phyloP scores from a whole-genome alignment of 2,113 vertebrate species.

The Gymnocephalus cernua region DNA sequence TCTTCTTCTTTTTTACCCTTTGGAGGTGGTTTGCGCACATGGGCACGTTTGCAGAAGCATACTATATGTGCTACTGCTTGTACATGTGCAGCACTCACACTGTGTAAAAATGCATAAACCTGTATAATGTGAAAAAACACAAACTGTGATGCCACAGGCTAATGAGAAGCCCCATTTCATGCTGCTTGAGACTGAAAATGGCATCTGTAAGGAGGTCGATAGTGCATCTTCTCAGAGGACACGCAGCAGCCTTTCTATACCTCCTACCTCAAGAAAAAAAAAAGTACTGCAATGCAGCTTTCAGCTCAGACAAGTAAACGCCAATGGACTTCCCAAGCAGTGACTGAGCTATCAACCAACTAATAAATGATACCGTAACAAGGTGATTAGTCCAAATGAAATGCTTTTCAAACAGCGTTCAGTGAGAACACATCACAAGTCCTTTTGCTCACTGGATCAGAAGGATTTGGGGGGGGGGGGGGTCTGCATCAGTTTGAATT shows the following conservation, averaged over 20 bases:
- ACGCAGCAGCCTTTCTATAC: constrained; percentile 38
- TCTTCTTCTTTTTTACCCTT: neutral
- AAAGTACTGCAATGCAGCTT: constrained; percentile 76
- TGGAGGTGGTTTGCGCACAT: neutral
- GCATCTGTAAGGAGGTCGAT: constrained; percentile 66
- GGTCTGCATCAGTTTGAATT: constrained; percentile 62
- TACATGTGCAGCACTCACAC: neutral
- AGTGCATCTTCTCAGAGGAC: constrained; percentile 67
- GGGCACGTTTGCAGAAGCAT: constrained; percentile 27
- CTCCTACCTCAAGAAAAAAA: constrained; percentile 22
- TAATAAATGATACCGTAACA: constrained; percentile 43
- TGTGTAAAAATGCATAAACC: constrained; percentile 2
- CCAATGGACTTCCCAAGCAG: constrained; percentile 52
- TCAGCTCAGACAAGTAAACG: constrained; percentile 40
- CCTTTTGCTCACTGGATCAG: constrained; percentile 46
- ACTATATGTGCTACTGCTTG: neutral
- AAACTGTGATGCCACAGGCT: constrained; percentile 20
- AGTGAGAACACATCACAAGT: constrained; percentile 38
- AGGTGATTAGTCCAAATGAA: constrained; percentile 54
- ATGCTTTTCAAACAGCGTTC: constrained; percentile 43
- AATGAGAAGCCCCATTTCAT: constrained; percentile 67
- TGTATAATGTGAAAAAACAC: neutral
- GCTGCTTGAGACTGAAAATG: constrained; percentile 71
- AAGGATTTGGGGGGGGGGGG: constrained; percentile 10
- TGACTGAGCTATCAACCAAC: constrained; percentile 46